Conservation (phyloP, 1,140 invertebrate genomes). For the Drosophila pruinosa region DNA sequence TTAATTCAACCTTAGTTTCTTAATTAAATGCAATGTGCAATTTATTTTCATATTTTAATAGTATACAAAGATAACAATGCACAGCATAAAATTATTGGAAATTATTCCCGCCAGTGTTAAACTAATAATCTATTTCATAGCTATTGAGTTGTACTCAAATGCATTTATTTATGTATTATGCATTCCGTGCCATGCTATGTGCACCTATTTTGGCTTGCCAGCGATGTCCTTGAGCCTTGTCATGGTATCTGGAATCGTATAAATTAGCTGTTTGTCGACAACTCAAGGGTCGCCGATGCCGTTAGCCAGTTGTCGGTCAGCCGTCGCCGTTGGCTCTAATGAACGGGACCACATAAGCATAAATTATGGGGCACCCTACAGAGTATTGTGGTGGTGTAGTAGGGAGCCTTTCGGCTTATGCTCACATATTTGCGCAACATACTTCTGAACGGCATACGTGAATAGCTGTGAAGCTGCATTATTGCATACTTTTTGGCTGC, state of each 20-base stretch:
- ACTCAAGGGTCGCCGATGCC: slow-evolving; percentile 22
- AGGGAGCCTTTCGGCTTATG: slow-evolving; percentile 10
- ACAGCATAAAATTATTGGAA: background rate
- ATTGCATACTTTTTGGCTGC: slow-evolving; percentile 59
- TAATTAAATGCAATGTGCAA: background rate
- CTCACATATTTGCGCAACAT: slow-evolving; percentile 73
- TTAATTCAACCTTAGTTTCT: background rate
- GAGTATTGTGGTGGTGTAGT: slow-evolving; percentile 3
- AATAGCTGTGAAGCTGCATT: slow-evolving; percentile 17
- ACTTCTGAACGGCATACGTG: slow-evolving; percentile 51
- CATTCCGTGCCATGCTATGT: too few relatives aligned
- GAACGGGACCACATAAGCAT: slow-evolving; percentile 65
- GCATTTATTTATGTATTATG: background rate
- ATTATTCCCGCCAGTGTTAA: background rate
- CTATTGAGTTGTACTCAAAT: background rate
- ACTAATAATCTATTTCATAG: background rate
- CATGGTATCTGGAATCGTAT: slow-evolving; percentile 30
- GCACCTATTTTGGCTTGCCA: background rate
- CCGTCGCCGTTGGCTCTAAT: slow-evolving; percentile 17
- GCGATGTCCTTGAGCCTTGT: slow-evolving; percentile 42
- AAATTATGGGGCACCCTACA: slow-evolving; percentile 59
- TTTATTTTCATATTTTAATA: too few relatives aligned
- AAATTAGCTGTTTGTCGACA: slow-evolving; percentile 62
- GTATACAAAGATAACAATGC: too few relatives aligned
- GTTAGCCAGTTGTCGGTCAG: background rate